A percentile compares a stretch with the other conserved stretches of the same genome.
phyloP scores from a whole-genome alignment of 2,888 invertebrate genomes.

The Podotricha telesiphe region DNA sequence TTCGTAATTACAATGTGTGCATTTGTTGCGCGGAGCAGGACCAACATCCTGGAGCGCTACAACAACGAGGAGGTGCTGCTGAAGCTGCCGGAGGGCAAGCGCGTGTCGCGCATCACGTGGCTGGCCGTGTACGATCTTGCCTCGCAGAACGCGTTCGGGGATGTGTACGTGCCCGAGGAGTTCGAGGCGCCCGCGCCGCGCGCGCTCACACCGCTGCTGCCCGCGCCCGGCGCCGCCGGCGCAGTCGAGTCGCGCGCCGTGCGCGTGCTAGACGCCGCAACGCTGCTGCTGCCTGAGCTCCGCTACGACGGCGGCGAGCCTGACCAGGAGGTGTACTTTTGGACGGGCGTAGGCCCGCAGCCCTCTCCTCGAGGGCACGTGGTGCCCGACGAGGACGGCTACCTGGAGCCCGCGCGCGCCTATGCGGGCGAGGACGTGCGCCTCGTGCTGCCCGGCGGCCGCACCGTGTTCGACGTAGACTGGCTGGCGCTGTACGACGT shows the following conservation, averaged over 20 bases:
- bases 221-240: conserved; percentile 51
- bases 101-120: conserved; percentile 94
- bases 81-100: conserved; percentile 92
- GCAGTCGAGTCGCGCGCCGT: conserved; percentile 86
- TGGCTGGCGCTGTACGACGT: conserved; percentile 93
- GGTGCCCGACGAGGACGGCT: conserved; percentile 95
- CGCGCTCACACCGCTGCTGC: conserved; percentile 65
- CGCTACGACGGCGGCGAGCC: conserved; percentile 89
- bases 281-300: conserved; percentile 89
- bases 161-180: conserved; percentile 94
- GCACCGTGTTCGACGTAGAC: conserved; percentile 91
- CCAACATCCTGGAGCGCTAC: conserved; percentile 93
- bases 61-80: conserved; percentile 93
- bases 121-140: conserved; percentile 94
- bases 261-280: conserved; percentile 91
- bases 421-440: conserved; percentile 89
- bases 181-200: conserved; percentile 93
- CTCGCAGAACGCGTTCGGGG: conserved; percentile 94
- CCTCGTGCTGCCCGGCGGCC: conserved; percentile 90
- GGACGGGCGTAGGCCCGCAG: conserved; percentile 94
- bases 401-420: conserved; percentile 89
- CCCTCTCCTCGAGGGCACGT: conserved; percentile 91
- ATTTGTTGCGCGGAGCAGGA: conserved; percentile 79
- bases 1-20: too few relatives aligned
- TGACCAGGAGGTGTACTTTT: conserved; percentile 89